phyloP scores from a whole-genome alignment of 2,888 invertebrate species.

The Caradrina kadenii region DNA sequence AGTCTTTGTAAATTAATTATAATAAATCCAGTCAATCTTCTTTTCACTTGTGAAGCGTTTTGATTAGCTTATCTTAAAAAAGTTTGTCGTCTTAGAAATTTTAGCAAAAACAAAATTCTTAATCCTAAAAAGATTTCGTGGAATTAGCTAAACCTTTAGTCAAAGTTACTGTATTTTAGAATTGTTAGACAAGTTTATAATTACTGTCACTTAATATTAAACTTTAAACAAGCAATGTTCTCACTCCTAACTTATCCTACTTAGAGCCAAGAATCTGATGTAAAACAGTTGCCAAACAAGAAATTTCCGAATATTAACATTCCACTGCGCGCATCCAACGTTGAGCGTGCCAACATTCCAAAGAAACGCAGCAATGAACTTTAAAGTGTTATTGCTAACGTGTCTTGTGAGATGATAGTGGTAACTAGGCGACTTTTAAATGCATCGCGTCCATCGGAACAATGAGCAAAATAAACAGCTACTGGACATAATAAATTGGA shows the following conservation, averaged over 20 bases:
- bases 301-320: constrained; percentile 36
- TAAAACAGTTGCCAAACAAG: constrained; percentile 11
- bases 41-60: background rate
- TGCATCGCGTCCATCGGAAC: constrained; percentile 59
- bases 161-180: constrained; percentile 2
- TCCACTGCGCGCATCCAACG: constrained; percentile 26
- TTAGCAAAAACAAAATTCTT: background rate
- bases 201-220: constrained; percentile 4
- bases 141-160: background rate
- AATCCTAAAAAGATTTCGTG: constrained; percentile 1
- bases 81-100: background rate
- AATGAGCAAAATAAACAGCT: constrained; percentile 62
- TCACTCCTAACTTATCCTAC: constrained; percentile 1
- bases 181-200: constrained; percentile 9
- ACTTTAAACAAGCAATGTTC: constrained; percentile 4
- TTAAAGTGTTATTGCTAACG: constrained; percentile 59
- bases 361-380: constrained; percentile 54
- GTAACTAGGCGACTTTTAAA: constrained; percentile 59
- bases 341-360: constrained; percentile 22
- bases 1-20: background rate
- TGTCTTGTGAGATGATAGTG: constrained; percentile 44
- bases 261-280: constrained; percentile 21
- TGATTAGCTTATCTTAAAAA: constrained; percentile 2
- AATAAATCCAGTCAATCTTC: constrained; percentile 10
- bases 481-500: constrained; percentile 15